Evolutionary conservation across 2,888 invertebrate genomes (phyloP), one percentile per base, ranked within the genome.

Genomic region (Norana najaformis): DNA sequence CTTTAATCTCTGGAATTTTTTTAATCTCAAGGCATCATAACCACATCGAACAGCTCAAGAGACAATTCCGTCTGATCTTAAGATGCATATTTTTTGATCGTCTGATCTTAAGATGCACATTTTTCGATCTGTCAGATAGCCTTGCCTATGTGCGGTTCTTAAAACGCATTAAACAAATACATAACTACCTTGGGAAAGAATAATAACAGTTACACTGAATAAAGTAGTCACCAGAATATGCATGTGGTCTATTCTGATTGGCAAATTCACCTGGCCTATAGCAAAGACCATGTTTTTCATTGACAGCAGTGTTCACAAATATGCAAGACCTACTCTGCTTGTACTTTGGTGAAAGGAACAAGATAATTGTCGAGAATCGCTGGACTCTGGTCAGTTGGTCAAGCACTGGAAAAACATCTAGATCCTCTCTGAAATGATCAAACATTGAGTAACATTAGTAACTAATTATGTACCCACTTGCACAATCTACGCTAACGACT

Each of bases 351-450:
- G 85, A 85, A 23, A 85, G 85, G 85, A 85, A 85, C 85, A 85
- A 35, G 37, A 85, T 85, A 85, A 85, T 85, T 14, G 85, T 85
- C 23, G 85, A 85, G 85, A 85, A 85, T 18, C 85, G 35, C 85
- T 85, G 35, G 85, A 85, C 85, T 85, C 85, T 85, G 36, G 85
- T 36, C 37, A 85, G 85, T 35, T 85, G 35, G 23, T 85, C 85
- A 37, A 85, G 85, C 20, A 85, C 85, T 18, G 85, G 36, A 85
- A 36, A 85, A 85, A 85, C 85, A n/a, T 85, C 85, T 18, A 85
- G 35, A 85, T n/a, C 37, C 16, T 85, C 85, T 5, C 85, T 85
- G 85, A 69, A 69, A 69, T 69, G 2, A 69, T 11, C 69, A 69
- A n/a, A 69, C 30, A 53, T 53, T 30, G 13, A 69, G 30, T 69